A percentile compares a stretch with the other conserved stretches of the same genome.
phyloP scores from a whole-genome alignment of 2,888 invertebrate genomes.

The Lottia scabra region DNA sequence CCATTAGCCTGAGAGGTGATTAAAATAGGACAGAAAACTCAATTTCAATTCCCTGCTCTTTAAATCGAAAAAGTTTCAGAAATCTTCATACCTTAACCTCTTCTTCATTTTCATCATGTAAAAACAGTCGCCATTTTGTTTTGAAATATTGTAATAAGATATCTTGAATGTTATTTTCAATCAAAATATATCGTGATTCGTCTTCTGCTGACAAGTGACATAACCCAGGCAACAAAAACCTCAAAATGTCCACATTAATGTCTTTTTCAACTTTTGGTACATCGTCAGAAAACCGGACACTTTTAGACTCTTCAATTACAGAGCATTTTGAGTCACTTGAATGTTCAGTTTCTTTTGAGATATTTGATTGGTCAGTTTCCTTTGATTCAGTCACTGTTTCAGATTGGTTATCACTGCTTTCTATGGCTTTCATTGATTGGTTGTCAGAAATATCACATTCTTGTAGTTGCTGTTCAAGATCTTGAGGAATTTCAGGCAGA shows the following conservation, averaged over 20 bases:
- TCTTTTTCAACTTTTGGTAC: neutral
- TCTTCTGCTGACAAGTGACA: conserved; percentile 93
- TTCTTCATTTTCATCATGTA: conserved; percentile 1
- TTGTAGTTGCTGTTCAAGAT: neutral
- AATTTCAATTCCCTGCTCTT: too few species aligned
- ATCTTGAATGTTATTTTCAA: conserved; percentile 72
- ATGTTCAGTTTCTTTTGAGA: neutral
- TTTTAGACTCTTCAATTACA: neutral
- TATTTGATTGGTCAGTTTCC: neutral
- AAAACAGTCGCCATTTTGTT: conserved; percentile 44
- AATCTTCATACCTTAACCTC: conserved; percentile 31
- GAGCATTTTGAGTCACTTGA: neutral
- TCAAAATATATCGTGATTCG: conserved; percentile 82
- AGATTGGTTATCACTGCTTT: neutral
- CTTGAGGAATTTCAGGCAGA: neutral
- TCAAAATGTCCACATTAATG: conserved; percentile 77
- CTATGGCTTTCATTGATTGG: neutral
- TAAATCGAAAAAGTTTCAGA: too few species aligned
- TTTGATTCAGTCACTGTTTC: neutral
- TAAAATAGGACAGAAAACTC: too few species aligned
- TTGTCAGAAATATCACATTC: neutral
- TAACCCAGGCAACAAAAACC: conserved; percentile 87
- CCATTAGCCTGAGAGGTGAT: too few species aligned
- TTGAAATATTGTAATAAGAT: conserved; percentile 78
- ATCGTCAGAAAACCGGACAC: neutral